phyloP scores from a whole-genome alignment of 2,888 invertebrate genomes.

The Xylota sylvarum region DNA sequence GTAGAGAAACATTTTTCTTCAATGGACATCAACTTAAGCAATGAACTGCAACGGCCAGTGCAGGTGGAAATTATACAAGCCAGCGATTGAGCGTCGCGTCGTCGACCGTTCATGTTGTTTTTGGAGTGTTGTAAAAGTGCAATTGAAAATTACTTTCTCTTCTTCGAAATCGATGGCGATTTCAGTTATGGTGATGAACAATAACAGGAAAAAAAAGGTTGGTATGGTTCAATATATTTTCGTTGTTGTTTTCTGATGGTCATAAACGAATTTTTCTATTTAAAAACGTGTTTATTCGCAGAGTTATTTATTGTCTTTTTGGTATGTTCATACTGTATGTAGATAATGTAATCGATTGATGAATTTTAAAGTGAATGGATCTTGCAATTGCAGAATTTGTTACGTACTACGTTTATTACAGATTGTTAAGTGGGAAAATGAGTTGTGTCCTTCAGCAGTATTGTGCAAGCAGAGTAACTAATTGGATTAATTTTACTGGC shows the following conservation, averaged over 20 bases:
- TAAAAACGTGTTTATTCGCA: constrained; percentile 25
- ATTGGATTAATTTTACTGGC: no score
- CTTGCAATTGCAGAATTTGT: background rate
- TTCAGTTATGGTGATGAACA: constrained; percentile 53
- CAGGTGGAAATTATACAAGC: constrained; percentile 59
- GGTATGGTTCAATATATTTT: background rate
- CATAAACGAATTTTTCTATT: constrained; percentile 33
- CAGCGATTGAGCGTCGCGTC: constrained; percentile 15
- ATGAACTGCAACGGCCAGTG: constrained; percentile 58
- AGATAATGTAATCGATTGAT: background rate
- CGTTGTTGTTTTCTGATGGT: constrained; percentile 4
- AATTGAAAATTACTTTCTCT: constrained; percentile 73
- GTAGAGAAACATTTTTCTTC: constrained; percentile 37
- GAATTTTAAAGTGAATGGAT: background rate
- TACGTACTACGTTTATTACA: background rate
- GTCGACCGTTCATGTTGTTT: constrained; percentile 46
- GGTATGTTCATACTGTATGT: background rate
- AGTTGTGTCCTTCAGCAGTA: background rate
- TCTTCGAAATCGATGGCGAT: constrained; percentile 56
- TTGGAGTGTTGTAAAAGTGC: constrained; percentile 61
- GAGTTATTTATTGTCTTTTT: constrained; percentile 16
- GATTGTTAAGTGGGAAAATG: background rate
- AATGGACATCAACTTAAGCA: constrained; percentile 55
- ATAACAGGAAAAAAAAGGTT: constrained; percentile 23
- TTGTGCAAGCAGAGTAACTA: no score